phyloP scores from a whole-genome alignment of 2,888 invertebrate species.

The Didymodactylos carnosus region DNA sequence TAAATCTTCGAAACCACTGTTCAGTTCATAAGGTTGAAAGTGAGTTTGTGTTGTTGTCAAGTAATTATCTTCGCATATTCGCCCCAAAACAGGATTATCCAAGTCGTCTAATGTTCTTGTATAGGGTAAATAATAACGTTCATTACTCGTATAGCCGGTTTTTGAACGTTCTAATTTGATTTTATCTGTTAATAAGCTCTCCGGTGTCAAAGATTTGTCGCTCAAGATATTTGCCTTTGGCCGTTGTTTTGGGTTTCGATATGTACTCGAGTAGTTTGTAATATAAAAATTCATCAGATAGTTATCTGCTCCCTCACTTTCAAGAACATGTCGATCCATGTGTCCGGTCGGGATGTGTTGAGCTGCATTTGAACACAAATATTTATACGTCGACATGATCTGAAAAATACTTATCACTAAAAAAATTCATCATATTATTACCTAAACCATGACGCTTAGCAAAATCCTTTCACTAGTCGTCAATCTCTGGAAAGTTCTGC shows the following conservation, averaged over 20 bases:
- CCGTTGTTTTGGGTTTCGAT: conserved; percentile 21
- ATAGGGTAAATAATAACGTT: conserved; percentile 31
- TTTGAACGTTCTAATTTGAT: conserved; percentile 19
- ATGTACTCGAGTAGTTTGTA: conserved; percentile 29
- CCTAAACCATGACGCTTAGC: too few relatives aligned
- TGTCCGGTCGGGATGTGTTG: conserved; percentile 23
- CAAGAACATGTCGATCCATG: conserved; percentile 25
- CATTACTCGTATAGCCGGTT: conserved; percentile 31
- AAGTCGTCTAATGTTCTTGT: conserved; percentile 26
- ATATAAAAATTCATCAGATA: conserved; percentile 33
- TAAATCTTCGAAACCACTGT: conserved; percentile 24
- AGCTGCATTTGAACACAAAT: neutral
- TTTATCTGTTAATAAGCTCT: conserved; percentile 1
- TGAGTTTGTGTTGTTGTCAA: conserved; percentile 25
- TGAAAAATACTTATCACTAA: too few relatives aligned
- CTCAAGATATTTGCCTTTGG: neutral
- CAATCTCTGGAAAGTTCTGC: too few relatives aligned
- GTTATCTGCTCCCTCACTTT: conserved; percentile 30
- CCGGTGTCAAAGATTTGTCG: conserved; percentile 3
- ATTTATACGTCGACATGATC: too few relatives aligned
- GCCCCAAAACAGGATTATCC: conserved; percentile 32
- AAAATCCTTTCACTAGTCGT: too few relatives aligned
- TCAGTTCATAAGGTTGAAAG: conserved; percentile 24
- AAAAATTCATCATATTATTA: too few relatives aligned
- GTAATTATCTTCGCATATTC: conserved; percentile 28